Evolutionary conservation across 2,888 invertebrate genomes (phyloP), one percentile per base, ranked within the genome.

Genomic region (Nomada flava): DNA sequence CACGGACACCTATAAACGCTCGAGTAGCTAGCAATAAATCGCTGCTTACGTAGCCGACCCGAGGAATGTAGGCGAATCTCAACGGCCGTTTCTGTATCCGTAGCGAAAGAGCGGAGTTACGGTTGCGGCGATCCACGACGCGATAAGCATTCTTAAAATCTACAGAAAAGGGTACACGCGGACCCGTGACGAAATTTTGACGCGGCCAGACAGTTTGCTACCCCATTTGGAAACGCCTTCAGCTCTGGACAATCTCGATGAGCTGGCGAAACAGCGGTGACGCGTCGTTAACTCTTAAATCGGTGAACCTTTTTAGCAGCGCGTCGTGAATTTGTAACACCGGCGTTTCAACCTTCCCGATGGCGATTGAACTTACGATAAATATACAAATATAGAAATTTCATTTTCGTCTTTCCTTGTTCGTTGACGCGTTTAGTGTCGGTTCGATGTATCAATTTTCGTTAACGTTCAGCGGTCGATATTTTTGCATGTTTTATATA

Each of bases 11-110:
- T 36, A n/a, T 72, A 53, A 75, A 70, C 67, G 50, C 62, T 44
- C 36, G 53, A n/a, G 23, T 50, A 55, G 36, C 20, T 18, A 26
- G 69, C 47, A 50, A 77, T 80, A 76, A 59, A 85, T 86, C 74
- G 57, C 68, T 69, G 60, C 73, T 80, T 70, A 76, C 76, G 69
- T 26, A 50, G 60, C 57, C 52, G 73, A 65, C 70, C 80, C 23
- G 53, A 60, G 81, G 81, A 88, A 88, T 86, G 79, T 84, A 83
- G 84, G 87, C 86, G 84, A 87, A 76, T 81, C 78, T 67, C 64
- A 53, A 55, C 36, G 57, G 71, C 74, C 62, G 76, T 82, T 76
- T 75, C 74, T 63, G 36, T 64, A 42, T 42, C 64, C 73, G 59
- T 83, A 42, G 50, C 73, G 64, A 77, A 83, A 79, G 57, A 64